Conservation (phyloP, 2,797 vertebrate genomes). For the Helicolenus hilgendorfi region DNA sequence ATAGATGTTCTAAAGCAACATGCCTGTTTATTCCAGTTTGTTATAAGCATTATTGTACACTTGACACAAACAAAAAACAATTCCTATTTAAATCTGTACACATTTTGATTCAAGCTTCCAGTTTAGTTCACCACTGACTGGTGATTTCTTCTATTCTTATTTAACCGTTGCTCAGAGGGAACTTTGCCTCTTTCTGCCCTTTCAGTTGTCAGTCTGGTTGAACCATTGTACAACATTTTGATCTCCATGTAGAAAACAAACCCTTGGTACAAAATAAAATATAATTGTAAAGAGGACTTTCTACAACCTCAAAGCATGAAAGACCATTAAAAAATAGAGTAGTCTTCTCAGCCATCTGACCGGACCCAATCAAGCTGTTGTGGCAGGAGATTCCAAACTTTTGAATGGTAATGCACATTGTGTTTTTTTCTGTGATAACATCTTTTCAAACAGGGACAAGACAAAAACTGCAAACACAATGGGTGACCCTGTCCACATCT, state of each 20-base stretch:
- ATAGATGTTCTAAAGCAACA: not conserved
- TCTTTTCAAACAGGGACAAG: not conserved
- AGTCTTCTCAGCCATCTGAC: not conserved
- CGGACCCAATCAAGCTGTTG: not conserved
- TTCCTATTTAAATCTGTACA: not conserved
- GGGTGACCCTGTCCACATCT: not conserved
- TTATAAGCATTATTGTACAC: not conserved
- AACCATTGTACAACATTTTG: not conserved
- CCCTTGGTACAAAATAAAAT: not conserved
- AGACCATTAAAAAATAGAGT: not conserved
- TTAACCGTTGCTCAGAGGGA: no score
- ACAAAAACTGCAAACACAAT: not conserved
- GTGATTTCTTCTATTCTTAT: no score
- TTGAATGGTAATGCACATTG: not conserved
- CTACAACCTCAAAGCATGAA: not conserved
- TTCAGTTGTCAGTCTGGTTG: no score
- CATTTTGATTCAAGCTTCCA: no score
- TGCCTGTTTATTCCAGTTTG: not conserved
- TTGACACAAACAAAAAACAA: not conserved
- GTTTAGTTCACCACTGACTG: no score
- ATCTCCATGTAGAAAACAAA: not conserved
- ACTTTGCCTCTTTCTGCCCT: no score
- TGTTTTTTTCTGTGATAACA: not conserved
- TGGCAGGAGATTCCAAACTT: not conserved
- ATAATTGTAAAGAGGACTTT: not conserved